Conservation (phyloP, 2,797 vertebrate genomes). For the Myotis findleyi region DNA sequence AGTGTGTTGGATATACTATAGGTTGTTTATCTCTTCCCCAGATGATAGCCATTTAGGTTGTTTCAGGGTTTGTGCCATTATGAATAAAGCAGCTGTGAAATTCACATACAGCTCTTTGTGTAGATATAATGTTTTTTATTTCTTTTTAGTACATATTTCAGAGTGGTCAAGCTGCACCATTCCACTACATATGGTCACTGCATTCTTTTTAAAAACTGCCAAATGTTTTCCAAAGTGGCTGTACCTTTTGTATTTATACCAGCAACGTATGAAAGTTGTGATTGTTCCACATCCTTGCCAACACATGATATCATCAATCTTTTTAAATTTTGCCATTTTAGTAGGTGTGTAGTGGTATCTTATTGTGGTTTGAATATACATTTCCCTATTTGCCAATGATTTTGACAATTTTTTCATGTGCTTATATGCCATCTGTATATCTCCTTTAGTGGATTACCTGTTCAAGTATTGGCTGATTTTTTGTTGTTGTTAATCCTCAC, state of each 20-base stretch:
- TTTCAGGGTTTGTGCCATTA: background rate
- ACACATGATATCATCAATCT: background rate
- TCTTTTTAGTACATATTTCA: background rate
- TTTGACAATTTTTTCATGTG: background rate
- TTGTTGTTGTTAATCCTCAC: too few species aligned
- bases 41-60: background rate
- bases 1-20: too few species aligned
- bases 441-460: background rate
- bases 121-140: background rate
- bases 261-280: background rate
- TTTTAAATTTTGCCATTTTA: background rate
- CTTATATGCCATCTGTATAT: background rate
- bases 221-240: slow-evolving; percentile 1
- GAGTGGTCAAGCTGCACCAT: background rate
- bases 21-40: background rate
- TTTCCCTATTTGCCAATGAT: background rate
- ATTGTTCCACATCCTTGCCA: background rate
- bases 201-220: background rate
- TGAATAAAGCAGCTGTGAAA: background rate
- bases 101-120: background rate
- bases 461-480: background rate
- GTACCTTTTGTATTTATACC: background rate
- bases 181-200: background rate
- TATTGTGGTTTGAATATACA: background rate
- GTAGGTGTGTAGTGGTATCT: background rate